Base-by-base conservation (phyloP, 2,888 invertebrate species). In the Brenthis ino region DNA sequence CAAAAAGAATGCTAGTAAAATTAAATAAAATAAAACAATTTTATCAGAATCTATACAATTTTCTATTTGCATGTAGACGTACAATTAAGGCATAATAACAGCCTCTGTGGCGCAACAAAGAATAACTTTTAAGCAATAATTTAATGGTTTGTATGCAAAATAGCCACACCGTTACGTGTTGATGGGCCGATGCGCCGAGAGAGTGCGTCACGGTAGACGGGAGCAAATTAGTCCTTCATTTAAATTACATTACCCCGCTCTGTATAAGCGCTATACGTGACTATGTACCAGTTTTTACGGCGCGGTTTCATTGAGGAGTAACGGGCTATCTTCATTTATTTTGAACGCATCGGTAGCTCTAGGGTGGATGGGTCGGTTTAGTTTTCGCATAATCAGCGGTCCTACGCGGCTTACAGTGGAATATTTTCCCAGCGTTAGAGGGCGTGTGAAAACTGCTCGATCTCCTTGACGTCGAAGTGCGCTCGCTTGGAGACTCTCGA, bases 81-180 rank as follows among this genome's bases (percentile, higher is more conserved):
- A 85, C 87, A 91, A 93, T 92, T 93, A 93, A 89, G 86, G 86
- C 82, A 83, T 92, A 91, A 93, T 91, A 91, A 87, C 88, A 87
- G 87, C 85, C 87, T 89, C 87, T 84, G 88, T 91, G 87, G 88
- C 82, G 92, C 87, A 92, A 91, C 91, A 90, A 87, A 90, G 92
- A 92, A 91, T 93, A 88, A 91, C 88, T 92, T 92, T 92, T 91
- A 86, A 91, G 91, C 89, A 93, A 91, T 93, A 91, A 93, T 91
- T 89, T 91, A 91, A 93, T 92, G 91, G 91, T 88, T 88, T 89
- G 90, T 92, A 93, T 92, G 92, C 91, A 93, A 93, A 93, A 92
- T 90, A 91, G 89, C 84, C 82, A 79, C 84, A 85, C 91, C 89
- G 93, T 91, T 92, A 91, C 87, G 86, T 89, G 91, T 87, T 89